Evolutionary conservation across 1,140 invertebrate genomes (phyloP).

Genomic region (Drosophila tropicalis): DNA sequence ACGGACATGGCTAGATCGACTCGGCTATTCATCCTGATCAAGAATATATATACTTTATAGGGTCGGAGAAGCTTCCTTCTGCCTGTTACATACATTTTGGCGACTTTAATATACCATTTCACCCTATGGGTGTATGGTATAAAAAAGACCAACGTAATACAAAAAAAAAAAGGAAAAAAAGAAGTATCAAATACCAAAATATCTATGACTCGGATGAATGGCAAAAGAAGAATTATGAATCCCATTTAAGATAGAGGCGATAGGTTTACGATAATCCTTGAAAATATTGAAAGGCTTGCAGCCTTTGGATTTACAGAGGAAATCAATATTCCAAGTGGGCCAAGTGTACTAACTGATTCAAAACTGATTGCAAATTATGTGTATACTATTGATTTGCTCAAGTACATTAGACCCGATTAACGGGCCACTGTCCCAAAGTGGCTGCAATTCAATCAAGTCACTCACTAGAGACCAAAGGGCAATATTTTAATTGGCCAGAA

Average conservation of each 20-base stretch:
- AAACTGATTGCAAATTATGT: slow-evolving; percentile 69
- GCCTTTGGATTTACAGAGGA: slow-evolving; percentile 46
- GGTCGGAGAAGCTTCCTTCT: too few species aligned
- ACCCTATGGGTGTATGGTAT: too few species aligned
- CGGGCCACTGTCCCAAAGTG: not conserved
- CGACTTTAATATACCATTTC: too few species aligned
- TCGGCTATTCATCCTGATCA: too few species aligned
- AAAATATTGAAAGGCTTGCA: not conserved
- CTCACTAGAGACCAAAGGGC: slow-evolving; percentile 1
- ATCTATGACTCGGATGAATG: slow-evolving; percentile 22
- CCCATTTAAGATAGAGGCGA: slow-evolving; percentile 19
- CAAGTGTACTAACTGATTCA: slow-evolving; percentile 26
- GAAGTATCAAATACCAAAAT: not conserved
- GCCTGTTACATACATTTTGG: too few species aligned
- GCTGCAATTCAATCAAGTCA: not conserved
- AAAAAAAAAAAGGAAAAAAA: too few species aligned
- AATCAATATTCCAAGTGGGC: slow-evolving; percentile 31
- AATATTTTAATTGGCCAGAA: slow-evolving; percentile 12
- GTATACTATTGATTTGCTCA: slow-evolving; percentile 30
- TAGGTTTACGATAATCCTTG: slow-evolving; percentile 31
- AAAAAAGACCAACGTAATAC: not conserved
- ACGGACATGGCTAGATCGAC: too few species aligned
- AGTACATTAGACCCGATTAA: slow-evolving; percentile 2
- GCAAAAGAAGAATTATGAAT: slow-evolving; percentile 38
- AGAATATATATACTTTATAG: too few species aligned